Evolutionary conservation across 2,797 vertebrate genomes (phyloP).

Genomic region (Lophotriccus pileatus): DNA sequence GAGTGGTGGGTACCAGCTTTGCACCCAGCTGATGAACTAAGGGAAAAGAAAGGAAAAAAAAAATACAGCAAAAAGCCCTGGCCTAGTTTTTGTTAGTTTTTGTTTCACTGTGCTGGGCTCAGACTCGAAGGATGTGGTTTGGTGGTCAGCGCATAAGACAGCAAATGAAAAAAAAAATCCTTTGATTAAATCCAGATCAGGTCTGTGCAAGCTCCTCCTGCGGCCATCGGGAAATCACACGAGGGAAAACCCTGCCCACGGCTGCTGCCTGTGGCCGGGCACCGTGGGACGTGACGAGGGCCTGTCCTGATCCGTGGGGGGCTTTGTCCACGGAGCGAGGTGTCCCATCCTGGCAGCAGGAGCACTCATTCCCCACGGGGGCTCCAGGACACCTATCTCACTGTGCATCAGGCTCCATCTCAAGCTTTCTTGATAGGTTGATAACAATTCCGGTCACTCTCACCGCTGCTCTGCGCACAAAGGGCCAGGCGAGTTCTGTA

Average conservation of each 20-base stretch:
- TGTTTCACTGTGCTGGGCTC: conserved; percentile 42
- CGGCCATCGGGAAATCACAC: neutral
- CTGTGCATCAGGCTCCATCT: accelerated
- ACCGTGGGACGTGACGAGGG: accelerated
- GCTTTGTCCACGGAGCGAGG: accelerated
- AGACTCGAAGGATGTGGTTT: conserved; percentile 67
- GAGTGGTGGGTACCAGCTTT: neutral
- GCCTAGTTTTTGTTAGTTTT: conserved; percentile 70
- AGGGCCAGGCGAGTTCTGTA: neutral
- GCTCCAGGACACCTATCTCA: neutral
- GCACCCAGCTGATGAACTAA: neutral
- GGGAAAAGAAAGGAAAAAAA: neutral
- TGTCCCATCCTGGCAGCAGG: accelerated
- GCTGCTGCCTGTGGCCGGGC: neutral
- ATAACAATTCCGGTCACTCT: neutral
- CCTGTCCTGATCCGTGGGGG: accelerated
- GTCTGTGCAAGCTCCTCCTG: conserved; percentile 27
- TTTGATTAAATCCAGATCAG: conserved; percentile 33
- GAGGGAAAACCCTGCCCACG: conserved; percentile 22
- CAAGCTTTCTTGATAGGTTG: neutral
- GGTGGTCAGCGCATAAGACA: conserved; percentile 32
- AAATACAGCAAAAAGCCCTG: neutral
- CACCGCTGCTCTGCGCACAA: accelerated
- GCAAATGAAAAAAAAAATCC: conserved; percentile 32
- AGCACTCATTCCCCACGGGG: accelerated